Evolutionary conservation across 1,140 invertebrate genomes (phyloP), one percentile per base, ranked within the genome.

Genomic region (Drosophila mojavensis): DNA sequence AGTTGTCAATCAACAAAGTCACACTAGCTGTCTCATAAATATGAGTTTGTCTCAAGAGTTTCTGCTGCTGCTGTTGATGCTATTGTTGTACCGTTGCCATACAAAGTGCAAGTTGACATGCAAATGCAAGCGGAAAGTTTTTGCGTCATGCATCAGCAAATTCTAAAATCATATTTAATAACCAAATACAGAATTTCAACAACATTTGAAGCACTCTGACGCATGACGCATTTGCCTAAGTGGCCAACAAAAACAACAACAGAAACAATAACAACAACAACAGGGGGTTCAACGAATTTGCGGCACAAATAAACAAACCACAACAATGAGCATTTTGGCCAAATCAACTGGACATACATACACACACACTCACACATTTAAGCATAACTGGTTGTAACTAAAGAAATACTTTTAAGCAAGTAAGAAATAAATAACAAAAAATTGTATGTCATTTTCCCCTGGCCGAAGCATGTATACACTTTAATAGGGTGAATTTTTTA

Each of bases 121-220:
- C 79, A 55, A 71, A 24, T 72, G 66, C 76, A 81, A 81, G 66
- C 65, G 79, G 75, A 81, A 78, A 85, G 17, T 71, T 85, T 85
- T 47, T 20, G 24, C 20, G 20, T 13, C 17, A 39, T 58, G 64
- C 79, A 59, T 78, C 78, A 84, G 70, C 26, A 28, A 55, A 43
- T 41, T 15, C 43, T 36, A 6, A 48, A 55, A 63, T 55, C 33
- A 50, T 47, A 30, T 61, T 62, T 47, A 11, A 17, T 54, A 72
- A 67, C 11, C 1, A 39, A 39, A 54, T 41, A 41, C n/a, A 59
- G 48, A 54, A 73, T 67, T 66, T 53, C 48, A 72, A 30, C 39
- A 72, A 10, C 13, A 20, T 41, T 56, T 9, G 33, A 33, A 68
- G 56, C 41, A 56, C 56, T 61, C 48, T 47, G 11, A 68, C 33